Conservation (phyloP, 2,113 vertebrate genomes). For the Pantherophis guttatus region DNA sequence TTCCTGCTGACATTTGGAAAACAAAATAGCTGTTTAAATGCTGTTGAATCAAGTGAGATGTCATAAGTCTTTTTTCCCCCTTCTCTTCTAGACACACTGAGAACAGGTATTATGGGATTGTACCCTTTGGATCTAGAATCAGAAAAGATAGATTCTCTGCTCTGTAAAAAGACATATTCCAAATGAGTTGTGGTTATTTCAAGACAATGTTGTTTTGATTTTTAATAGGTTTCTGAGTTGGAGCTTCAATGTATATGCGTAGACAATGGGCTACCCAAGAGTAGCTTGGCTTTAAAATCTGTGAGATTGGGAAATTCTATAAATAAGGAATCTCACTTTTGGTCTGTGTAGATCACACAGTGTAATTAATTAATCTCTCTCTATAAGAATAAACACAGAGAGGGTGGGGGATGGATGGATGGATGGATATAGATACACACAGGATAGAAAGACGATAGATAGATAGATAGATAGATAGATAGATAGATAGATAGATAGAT, state of each 20-base stretch:
- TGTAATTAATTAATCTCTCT: background rate
- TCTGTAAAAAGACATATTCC: background rate
- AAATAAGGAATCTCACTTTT: background rate
- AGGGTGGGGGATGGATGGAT: too few relatives aligned
- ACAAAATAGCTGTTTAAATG: background rate
- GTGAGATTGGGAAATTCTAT: background rate
- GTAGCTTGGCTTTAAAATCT: background rate
- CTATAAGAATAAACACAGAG: too few relatives aligned
- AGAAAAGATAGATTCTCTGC: slow-evolving; percentile 5
- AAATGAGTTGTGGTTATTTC: background rate
- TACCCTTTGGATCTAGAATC: slow-evolving; percentile 9
- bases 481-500: too few relatives aligned
- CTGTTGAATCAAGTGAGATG: slow-evolving; percentile 16
- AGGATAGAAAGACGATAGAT: too few relatives aligned
- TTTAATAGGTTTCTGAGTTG: background rate
- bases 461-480: too few relatives aligned
- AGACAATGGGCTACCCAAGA: background rate
- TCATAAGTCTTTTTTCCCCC: fast-evolving
- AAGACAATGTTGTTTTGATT: background rate
- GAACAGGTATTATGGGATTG: background rate
- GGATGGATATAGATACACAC: too few relatives aligned
- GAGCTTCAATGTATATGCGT: background rate
- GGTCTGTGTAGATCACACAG: background rate
- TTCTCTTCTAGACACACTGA: background rate
- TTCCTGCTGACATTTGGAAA: slow-evolving; percentile 20